These are phyloP conservation scores for Lutraria rhynchaena DNA, from an alignment of 1,140 invertebrate species.

Conservation along the genomic window DNA sequence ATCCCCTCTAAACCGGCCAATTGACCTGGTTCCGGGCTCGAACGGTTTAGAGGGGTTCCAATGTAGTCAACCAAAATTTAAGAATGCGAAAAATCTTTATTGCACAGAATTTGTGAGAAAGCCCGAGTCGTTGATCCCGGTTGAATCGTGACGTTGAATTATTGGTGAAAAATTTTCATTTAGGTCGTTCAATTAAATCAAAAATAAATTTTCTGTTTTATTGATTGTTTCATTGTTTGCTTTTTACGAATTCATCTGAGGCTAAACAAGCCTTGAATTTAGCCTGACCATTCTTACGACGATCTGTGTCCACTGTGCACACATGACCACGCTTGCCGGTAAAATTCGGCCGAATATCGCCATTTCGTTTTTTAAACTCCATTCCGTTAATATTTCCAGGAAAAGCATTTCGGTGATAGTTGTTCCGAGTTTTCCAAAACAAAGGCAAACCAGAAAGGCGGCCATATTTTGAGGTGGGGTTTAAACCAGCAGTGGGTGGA, in stretches of 20 bases:
- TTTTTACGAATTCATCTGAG: background rate
- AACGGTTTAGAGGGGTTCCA: too few relatives aligned
- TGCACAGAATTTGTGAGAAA: too few relatives aligned
- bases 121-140: too few relatives aligned
- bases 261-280: constrained; percentile 11
- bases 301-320: background rate
- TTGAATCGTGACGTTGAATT: too few relatives aligned
- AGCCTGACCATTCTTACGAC: background rate
- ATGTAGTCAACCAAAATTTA: too few relatives aligned
- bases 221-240: too few relatives aligned
- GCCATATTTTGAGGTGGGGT: background rate
- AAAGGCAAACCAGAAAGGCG: background rate
- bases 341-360: background rate
- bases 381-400: background rate
- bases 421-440: constrained; percentile 24
- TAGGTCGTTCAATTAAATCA: too few relatives aligned
- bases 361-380: background rate
- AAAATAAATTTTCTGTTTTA: too few relatives aligned
- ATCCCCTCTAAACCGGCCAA: too few relatives aligned
- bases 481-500: background rate
- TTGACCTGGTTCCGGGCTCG: too few relatives aligned
- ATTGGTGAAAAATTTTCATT: too few relatives aligned
- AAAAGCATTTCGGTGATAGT: constrained; percentile 5
- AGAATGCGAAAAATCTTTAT: too few relatives aligned
- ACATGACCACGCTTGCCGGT: background rate